Evolutionary conservation across 2,113 vertebrate species (phyloP).

Genomic region (Nicator chloris): DNA sequence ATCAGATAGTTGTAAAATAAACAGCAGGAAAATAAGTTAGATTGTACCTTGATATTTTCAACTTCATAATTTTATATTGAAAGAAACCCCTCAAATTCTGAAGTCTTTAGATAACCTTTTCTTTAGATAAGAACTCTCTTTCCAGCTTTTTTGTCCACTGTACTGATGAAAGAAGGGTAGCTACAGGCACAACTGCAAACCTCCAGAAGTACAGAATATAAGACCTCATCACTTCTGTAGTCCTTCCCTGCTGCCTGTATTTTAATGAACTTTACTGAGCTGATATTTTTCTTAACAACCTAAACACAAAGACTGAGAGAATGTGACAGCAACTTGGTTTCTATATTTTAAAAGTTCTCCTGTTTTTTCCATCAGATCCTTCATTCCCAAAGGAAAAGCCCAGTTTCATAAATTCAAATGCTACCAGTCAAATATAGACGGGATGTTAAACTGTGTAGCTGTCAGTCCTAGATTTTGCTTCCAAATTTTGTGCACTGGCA

Average conservation of each 20-base stretch:
- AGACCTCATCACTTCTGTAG: neutral
- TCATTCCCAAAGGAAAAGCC: neutral
- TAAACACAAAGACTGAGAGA: neutral
- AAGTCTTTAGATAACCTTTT: neutral
- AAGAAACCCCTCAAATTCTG: neutral
- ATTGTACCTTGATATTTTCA: neutral
- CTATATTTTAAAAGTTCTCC: neutral
- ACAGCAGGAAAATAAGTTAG: neutral
- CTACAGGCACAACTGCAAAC: neutral
- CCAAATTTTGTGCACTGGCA: neutral
- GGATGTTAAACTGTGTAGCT: neutral
- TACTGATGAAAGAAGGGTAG: neutral
- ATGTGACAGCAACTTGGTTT: neutral
- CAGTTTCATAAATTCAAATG: neutral
- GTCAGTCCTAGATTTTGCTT: neutral
- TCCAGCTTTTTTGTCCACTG: neutral
- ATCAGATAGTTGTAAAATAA: neutral
- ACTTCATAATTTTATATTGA: neutral
- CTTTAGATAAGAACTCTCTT: neutral
- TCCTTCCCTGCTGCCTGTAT: neutral
- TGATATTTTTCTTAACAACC: neutral
- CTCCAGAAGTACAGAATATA: neutral
- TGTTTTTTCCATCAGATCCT: neutral
- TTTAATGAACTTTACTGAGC: neutral
- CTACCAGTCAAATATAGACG: neutral